A percentile compares a stretch with the other conserved stretches of the same genome.
These are phyloP conservation scores for Bombyx huttoni DNA, from an alignment of 2,888 invertebrate species.

Conservation along the genomic window DNA sequence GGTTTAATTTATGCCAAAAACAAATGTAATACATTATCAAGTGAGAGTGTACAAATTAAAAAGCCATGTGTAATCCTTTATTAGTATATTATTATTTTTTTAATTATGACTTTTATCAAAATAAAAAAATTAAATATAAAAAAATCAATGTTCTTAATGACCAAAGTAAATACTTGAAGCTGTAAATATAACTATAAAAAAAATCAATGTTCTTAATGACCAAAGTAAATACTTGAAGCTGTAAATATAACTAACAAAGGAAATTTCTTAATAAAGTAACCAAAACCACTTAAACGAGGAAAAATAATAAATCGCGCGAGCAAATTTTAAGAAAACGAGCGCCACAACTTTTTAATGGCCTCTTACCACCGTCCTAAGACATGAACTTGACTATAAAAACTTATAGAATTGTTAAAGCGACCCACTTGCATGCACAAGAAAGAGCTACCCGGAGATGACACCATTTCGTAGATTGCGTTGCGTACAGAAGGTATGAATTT, in stretches of 20 bases:
- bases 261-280: neutral
- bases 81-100: too few species aligned
- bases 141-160: too few species aligned
- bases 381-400: slow-evolving; percentile 11
- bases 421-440: slow-evolving; percentile 11
- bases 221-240: neutral
- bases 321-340: neutral
- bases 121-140: too few species aligned
- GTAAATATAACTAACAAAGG: neutral
- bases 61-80: too few species aligned
- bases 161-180: neutral
- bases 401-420: slow-evolving; percentile 12
- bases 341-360: neutral
- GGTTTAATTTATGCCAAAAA: too few species aligned
- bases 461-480: neutral
- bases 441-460: neutral
- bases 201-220: too few species aligned
- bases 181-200: neutral
- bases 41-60: too few species aligned
- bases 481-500: neutral
- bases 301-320: neutral
- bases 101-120: too few species aligned
- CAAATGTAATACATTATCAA: too few species aligned
- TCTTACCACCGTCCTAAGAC: neutral
- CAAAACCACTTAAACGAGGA: neutral